Evolutionary conservation across 1,140 invertebrate genomes (phyloP), one percentile per base, ranked within the genome.

Genomic region (Ladona fulva): DNA sequence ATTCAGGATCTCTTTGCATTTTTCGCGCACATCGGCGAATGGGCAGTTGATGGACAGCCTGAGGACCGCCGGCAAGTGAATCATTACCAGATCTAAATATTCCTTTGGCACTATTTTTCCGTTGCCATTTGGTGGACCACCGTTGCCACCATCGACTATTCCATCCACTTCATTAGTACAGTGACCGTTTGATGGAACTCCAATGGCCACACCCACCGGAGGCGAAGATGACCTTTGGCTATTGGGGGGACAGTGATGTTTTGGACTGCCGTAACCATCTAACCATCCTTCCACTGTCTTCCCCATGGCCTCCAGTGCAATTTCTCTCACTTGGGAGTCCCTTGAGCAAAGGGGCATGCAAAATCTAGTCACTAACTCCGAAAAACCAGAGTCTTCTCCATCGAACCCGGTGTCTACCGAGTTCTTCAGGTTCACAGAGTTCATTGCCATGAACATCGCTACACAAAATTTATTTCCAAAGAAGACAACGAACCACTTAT

Each of bases 11-110:
- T 88, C 86, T 77, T 86, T 83, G 80, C 88, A 89, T 80, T 89
- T 89, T 80, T 87, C 86, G 76, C 88, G 83, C 44, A 89, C 87
- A 80, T 89, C 88, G 78, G 85, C 83, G 78, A 89, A 89, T 16
- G 88, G 88, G 81, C 88, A 89, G 81, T 88, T 88, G 77, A 88
- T 85, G 76, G 87, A 88, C 76, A 89, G 84, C 79, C 89, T 84
- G 24, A 89, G 83, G 78, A 89, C 87, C 75, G 88, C 87, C 14
- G 88, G 88, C 79, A 89, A 83, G 83, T 89, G 88, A 74, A 89
- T 80, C 52, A 85, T 86, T 59, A 89, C 87, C 79, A 89, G 82
- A 76, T 86, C 87, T 75, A 88, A 81, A 78, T 89, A 88, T 80
- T 89, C 85, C 24, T 84, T 85, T 12, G 85, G 84, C 8, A 87